Percentiles rank a stretch among this genome's conserved stretches.
These are phyloP conservation scores for Listronotus oregonensis DNA, from an alignment of 1,140 invertebrate genomes.

Conservation along the genomic window DNA sequence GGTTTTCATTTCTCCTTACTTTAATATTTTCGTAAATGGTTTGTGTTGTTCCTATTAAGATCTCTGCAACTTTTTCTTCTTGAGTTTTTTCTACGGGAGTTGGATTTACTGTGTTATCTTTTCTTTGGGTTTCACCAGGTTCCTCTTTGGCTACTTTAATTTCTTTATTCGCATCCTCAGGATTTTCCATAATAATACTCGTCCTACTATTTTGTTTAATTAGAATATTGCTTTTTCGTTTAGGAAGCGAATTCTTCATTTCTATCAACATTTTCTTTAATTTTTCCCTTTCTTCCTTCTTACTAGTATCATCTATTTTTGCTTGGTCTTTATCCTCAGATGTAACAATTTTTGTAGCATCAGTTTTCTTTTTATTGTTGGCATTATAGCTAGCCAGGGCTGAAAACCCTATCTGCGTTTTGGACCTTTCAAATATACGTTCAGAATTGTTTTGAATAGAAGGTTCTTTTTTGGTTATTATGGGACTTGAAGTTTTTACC, in stretches of 20 bases:
- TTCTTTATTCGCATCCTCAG: conserved; percentile 36
- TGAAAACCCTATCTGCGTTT: conserved; percentile 54
- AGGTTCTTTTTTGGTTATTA: conserved; percentile 25
- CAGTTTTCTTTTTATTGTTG: conserved; percentile 38
- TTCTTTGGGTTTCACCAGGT: conserved; percentile 1
- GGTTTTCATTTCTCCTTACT: conserved; percentile 45
- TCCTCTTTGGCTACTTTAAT: conserved; percentile 19
- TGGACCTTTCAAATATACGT: conserved; percentile 48
- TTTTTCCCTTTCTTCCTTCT: conserved; percentile 59
- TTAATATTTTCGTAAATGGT: conserved; percentile 54
- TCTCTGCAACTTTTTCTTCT: conserved; percentile 46
- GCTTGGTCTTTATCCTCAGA: conserved; percentile 27
- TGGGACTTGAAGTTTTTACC: conserved; percentile 31
- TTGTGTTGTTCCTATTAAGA: conserved; percentile 44
- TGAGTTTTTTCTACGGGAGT: conserved; percentile 35
- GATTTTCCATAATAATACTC: conserved; percentile 50
- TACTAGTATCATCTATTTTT: conserved; percentile 40
- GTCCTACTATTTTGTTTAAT: conserved; percentile 42
- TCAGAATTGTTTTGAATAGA: conserved; percentile 20
- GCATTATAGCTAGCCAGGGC: conserved; percentile 39
- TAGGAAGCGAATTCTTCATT: conserved; percentile 70
- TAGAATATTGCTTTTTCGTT: conserved; percentile 51
- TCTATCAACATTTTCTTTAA: conserved; percentile 68
- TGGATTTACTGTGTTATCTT: conserved; percentile 5
- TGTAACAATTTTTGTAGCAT: conserved; percentile 21